phyloP scores from a whole-genome alignment of 2,888 invertebrate genomes.

The Microctonus hyperodae region DNA sequence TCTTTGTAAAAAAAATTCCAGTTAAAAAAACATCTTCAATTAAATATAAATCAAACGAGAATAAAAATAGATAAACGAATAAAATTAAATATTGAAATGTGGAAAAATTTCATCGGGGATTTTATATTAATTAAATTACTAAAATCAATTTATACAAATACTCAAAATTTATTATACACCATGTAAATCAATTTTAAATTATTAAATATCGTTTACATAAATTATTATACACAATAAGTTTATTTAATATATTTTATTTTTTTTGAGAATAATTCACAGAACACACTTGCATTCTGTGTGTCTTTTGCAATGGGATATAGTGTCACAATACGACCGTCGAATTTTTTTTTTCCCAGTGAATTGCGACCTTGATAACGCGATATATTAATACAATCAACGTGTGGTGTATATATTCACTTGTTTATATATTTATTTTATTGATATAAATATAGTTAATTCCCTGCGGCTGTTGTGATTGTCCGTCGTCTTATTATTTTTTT shows the following conservation, averaged over 20 bases:
- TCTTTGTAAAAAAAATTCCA: too few relatives aligned
- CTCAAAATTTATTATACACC: neutral
- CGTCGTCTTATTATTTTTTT: neutral
- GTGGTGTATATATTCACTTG: neutral
- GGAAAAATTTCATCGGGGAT: too few relatives aligned
- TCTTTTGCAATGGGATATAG: constrained; percentile 30
- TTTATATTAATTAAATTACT: neutral
- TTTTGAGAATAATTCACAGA: constrained; percentile 15
- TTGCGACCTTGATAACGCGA: constrained; percentile 26
- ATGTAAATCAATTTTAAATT: neutral
- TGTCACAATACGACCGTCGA: constrained; percentile 33
- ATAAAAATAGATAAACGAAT: neutral
- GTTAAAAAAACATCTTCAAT: neutral
- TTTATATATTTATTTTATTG: neutral
- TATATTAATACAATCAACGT: neutral
- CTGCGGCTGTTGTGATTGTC: constrained; percentile 16
- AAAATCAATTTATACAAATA: neutral
- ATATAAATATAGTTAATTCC: constrained; percentile 16
- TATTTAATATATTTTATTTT: neutral
- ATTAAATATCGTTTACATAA: too few relatives aligned
- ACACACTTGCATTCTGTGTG: neutral
- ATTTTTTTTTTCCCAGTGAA: constrained; percentile 19
- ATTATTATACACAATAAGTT: neutral
- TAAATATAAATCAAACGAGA: neutral
- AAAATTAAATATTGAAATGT: neutral